Conservation (phyloP, 2,888 invertebrate species). For the Thecophora atra region DNA sequence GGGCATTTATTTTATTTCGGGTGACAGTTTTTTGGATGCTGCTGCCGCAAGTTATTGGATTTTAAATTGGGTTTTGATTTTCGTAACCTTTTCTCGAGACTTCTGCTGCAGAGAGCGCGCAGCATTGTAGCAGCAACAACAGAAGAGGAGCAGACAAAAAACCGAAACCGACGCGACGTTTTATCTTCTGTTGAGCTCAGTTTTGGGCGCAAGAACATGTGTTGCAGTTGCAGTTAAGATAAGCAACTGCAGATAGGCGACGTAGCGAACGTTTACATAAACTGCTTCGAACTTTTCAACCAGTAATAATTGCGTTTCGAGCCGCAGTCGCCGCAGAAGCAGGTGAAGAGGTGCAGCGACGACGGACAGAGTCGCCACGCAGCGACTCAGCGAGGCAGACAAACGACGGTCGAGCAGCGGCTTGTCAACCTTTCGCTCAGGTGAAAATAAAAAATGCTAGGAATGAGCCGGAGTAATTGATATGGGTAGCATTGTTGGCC, state of each 20-base stretch:
- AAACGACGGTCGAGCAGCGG: constrained; percentile 29
- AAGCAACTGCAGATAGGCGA: constrained; percentile 28
- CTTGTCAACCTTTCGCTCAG: constrained; percentile 58
- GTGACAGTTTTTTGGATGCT: constrained; percentile 47
- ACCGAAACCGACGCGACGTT: not conserved
- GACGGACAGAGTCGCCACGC: not conserved
- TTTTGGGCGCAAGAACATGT: constrained; percentile 63
- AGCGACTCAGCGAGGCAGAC: not conserved
- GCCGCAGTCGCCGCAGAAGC: not conserved
- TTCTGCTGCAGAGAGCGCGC: not conserved
- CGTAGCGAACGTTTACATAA: not conserved
- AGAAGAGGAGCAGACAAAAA: not conserved
- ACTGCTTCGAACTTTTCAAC: not conserved
- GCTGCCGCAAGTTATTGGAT: constrained; percentile 29
- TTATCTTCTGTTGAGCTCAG: constrained; percentile 38
- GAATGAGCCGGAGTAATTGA: constrained; percentile 64
- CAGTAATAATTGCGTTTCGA: constrained; percentile 28
- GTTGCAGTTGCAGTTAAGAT: constrained; percentile 54
- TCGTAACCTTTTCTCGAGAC: not conserved
- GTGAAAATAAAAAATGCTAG: constrained; percentile 64
- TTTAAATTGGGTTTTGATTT: constrained; percentile 33
- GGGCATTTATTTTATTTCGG: constrained; percentile 48
- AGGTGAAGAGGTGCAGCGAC: not conserved
- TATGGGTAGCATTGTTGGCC: constrained; percentile 54
- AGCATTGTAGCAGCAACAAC: not conserved